Evolutionary conservation across 1,140 invertebrate genomes (phyloP).

Genomic region (Bombyx mandarina): DNA sequence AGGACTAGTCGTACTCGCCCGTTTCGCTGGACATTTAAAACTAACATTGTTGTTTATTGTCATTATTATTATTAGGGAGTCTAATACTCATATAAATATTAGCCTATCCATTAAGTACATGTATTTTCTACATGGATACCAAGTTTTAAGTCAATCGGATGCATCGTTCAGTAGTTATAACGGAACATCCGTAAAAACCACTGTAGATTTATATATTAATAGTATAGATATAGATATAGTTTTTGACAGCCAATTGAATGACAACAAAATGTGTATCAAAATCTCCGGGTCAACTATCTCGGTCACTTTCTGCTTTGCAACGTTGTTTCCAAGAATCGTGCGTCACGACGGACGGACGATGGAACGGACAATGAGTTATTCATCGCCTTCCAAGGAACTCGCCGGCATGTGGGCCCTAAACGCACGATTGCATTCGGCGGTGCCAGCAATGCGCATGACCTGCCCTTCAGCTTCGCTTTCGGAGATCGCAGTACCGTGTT

Average conservation of each 20-base stretch:
- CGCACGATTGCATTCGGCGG: constrained; percentile 53
- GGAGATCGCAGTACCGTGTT: constrained; percentile 10
- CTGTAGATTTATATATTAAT: too few species aligned
- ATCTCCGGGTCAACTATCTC: constrained; percentile 54
- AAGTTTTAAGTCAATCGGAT: too few species aligned
- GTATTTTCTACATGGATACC: too few species aligned
- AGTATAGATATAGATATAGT: too few species aligned
- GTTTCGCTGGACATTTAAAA: too few species aligned
- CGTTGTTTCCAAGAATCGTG: constrained; percentile 56
- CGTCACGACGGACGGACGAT: constrained; percentile 60
- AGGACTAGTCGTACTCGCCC: too few species aligned
- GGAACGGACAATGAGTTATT: constrained; percentile 68
- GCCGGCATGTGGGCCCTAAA: constrained; percentile 57
- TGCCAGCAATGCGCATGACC: constrained; percentile 32
- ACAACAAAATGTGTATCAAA: constrained; percentile 12
- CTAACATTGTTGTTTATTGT: too few species aligned
- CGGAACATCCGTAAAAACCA: too few species aligned
- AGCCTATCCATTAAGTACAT: too few species aligned
- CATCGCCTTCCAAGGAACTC: constrained; percentile 63
- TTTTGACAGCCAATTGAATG: background rate
- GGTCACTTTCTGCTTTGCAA: constrained; percentile 52
- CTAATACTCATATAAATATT: too few species aligned
- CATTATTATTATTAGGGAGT: too few species aligned
- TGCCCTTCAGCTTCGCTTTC: constrained; percentile 42
- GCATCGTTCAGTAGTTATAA: too few species aligned